Evolutionary conservation across 1,140 invertebrate species (phyloP).

Genomic region (Aphelinus atriplicis): DNA sequence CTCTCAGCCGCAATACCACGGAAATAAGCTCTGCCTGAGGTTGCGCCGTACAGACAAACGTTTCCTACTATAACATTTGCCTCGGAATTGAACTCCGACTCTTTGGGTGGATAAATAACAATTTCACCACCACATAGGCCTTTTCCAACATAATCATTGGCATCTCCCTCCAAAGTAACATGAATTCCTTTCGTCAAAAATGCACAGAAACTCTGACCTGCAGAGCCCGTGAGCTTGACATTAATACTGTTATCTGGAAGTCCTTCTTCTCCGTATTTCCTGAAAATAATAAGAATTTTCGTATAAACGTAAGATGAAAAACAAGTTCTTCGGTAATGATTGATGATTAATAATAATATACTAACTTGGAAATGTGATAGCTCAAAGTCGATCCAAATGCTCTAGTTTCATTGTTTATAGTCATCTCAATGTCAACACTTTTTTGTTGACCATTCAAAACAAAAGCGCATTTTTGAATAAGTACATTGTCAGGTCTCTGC

Average conservation of each 20-base stretch:
- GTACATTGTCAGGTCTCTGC: conserved; percentile 85
- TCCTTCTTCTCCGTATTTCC: conserved; percentile 89
- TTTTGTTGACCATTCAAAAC: conserved; percentile 79
- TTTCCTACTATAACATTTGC: conserved; percentile 98
- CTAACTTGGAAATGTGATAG: conserved; percentile 92
- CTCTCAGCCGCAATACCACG: conserved; percentile 96
- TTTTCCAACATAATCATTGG: conserved; percentile 97
- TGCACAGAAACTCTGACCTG: conserved; percentile 99
- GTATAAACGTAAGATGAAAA: conserved; percentile 5
- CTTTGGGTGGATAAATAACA: conserved; percentile 92
- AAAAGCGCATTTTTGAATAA: conserved; percentile 80
- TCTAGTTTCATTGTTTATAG: conserved; percentile 90
- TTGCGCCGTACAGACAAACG: conserved; percentile 97
- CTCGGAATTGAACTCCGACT: conserved; percentile 85
- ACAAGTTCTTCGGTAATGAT: background rate
- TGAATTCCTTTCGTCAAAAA: conserved; percentile 92
- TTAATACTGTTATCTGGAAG: conserved; percentile 87
- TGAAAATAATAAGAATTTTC: conserved; percentile 59
- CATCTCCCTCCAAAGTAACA: conserved; percentile 94
- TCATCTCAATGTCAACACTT: conserved; percentile 79
- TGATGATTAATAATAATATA: conserved; percentile 40
- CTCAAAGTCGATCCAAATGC: conserved; percentile 94
- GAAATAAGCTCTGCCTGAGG: conserved; percentile 93
- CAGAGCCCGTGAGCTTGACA: conserved; percentile 90
- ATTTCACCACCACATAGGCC: conserved; percentile 96